Percentiles rank a stretch among this genome's conserved stretches.
phyloP scores from a whole-genome alignment of 1,140 invertebrate species.

The Chironomus tepperi region DNA sequence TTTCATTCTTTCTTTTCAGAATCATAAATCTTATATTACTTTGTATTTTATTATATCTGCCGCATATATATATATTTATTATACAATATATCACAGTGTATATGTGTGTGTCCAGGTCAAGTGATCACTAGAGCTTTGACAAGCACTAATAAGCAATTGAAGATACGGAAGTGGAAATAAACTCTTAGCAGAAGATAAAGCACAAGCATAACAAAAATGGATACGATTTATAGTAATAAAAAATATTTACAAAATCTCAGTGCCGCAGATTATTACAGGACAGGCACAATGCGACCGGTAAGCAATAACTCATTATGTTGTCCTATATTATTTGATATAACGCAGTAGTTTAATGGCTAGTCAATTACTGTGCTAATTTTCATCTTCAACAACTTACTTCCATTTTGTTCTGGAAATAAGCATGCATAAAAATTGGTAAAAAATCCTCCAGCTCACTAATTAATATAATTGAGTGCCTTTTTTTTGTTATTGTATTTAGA shows the following conservation, averaged over 20 bases:
- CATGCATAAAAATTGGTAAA: not conserved
- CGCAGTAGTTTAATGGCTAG: not conserved
- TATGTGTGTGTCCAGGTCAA: not conserved
- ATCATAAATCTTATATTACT: conserved; percentile 14
- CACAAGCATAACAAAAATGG: not conserved
- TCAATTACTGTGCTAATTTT: not conserved
- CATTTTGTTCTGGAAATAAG: not conserved
- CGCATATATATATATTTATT: not conserved
- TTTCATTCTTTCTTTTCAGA: not conserved
- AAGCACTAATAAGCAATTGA: conserved; percentile 2
- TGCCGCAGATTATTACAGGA: conserved; percentile 8
- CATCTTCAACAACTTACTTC: too few species aligned
- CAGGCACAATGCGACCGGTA: not conserved
- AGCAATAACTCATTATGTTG: not conserved
- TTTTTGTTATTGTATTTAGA: not conserved
- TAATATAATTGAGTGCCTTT: not conserved
- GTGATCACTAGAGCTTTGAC: not conserved
- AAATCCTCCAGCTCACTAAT: not conserved
- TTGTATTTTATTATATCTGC: not conserved
- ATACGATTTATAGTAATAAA: conserved; percentile 20
- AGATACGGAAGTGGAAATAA: not conserved
- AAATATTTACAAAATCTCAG: conserved; percentile 12
- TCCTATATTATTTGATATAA: not conserved
- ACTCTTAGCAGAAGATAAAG: conserved; percentile 3
- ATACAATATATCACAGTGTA: not conserved